Evolutionary conservation across 2,113 vertebrate genomes (phyloP), one percentile per base, ranked within the genome.

Genomic region (Dryoscopus gambensis): DNA sequence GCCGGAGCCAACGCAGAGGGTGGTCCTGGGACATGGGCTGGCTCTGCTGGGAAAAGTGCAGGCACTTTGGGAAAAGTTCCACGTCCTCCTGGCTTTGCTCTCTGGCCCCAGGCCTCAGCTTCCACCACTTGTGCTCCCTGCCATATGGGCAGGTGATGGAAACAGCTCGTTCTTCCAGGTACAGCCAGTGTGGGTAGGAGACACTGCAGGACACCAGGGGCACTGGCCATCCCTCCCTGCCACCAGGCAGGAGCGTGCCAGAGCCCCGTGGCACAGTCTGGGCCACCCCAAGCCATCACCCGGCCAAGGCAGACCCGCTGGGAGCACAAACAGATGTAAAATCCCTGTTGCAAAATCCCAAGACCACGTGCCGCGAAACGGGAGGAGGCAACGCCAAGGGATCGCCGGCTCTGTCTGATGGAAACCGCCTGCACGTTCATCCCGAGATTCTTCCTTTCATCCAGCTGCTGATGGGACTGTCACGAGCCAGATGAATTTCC

Each of bases 1-100:
- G 6, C 55, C 0, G 0, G 35, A 62, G 46, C 71, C 7, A 12
- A 30, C 0, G 0, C 74, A 87, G 65, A 55, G 4, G 5, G 69
- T 28, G 67, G 13, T 37, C 68, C 77, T 33, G 47, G 64, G 64
- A 65, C 28, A 7, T 2, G 13, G 57, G 40, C 46, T 86, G 90
- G 49, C 53, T 70, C 50, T 3, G 13, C 37, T 57, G 76, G 90
- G 87, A 63, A 4, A 60, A 68, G 46, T 47, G 53, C 7, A 2
- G 49, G 40, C 0, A 7, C 46, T 77, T 18, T 37, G 25, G 80
- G 59, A 69, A 49, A 73, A 84, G 73, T n/a, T 40, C 50, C 2
- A 9, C 0, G 10, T 71, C 31, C 49, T 81, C 53, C 42, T 40
- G 84, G 35, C 77, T 84, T 47, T 49, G 39, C 23, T 59, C 16